These are phyloP conservation scores for Bubo bubo DNA, from an alignment of 2,113 vertebrate species.

Conservation along the genomic window DNA sequence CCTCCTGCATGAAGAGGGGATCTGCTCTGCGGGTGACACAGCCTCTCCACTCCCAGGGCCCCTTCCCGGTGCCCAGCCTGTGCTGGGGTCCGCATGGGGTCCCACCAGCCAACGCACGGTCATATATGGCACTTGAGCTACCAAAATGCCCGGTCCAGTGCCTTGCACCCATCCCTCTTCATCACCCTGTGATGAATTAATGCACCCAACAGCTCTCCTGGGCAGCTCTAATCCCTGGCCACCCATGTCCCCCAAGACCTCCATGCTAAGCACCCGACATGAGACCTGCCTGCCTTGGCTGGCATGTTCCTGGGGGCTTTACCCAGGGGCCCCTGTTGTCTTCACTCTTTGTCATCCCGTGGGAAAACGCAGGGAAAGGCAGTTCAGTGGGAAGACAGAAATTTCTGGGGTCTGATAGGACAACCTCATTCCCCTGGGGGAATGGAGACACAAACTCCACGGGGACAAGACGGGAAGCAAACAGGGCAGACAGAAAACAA, in stretches of 20 bases:
- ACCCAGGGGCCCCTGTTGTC: background rate
- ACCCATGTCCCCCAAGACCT: background rate
- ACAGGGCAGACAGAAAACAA: background rate
- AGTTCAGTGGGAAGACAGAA: background rate
- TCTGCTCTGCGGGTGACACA: background rate
- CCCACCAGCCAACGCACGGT: no score
- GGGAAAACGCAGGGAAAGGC: background rate
- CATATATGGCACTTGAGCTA: background rate
- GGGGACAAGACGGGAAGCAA: background rate
- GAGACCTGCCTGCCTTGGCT: accelerated
- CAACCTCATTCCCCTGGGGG: background rate
- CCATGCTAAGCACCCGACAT: background rate
- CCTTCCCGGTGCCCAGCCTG: accelerated
- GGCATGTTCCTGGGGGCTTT: accelerated
- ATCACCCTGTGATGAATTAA: background rate
- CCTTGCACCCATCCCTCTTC: background rate
- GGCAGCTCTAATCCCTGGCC: background rate
- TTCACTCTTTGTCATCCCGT: accelerated
- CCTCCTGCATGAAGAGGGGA: background rate
- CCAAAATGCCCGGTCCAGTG: accelerated
- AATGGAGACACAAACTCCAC: background rate
- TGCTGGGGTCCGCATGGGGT: background rate
- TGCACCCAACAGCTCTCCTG: background rate
- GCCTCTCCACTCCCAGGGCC: background rate
- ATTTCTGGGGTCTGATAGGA: background rate